A percentile compares a stretch with the other conserved stretches of the same genome.
These are phyloP conservation scores for Pseudorasbora parva DNA, from an alignment of 2,113 vertebrate species.

Conservation along the genomic window DNA sequence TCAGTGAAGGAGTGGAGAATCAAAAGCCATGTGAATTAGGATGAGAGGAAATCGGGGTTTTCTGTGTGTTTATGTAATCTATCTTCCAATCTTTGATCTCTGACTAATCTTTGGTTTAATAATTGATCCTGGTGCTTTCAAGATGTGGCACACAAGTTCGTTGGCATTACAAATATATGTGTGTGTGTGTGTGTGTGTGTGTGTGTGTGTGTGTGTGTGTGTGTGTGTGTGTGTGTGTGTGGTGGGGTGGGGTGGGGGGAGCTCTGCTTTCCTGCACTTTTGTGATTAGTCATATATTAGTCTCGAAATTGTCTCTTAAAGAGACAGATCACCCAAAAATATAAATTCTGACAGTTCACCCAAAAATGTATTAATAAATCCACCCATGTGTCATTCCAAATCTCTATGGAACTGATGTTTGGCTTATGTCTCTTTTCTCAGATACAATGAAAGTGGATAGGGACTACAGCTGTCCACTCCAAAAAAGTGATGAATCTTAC, in stretches of 20 bases:
- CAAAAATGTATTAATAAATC: background rate
- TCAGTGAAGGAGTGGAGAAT: background rate
- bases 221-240: constrained; percentile 10
- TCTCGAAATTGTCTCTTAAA: background rate
- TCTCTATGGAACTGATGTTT: background rate
- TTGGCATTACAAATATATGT: background rate
- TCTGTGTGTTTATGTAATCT: constrained; percentile 19
- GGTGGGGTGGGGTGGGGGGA: too few species aligned
- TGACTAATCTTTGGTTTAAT: constrained; percentile 39
- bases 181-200: too few species aligned
- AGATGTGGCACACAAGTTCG: background rate
- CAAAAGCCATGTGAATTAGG: background rate
- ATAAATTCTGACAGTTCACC: background rate
- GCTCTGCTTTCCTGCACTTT: background rate
- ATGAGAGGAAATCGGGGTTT: constrained; percentile 11
- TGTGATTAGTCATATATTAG: background rate
- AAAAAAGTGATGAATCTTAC: background rate
- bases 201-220: constrained; percentile 12
- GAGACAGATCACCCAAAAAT: background rate
- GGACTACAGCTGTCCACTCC: background rate
- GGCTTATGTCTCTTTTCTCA: background rate
- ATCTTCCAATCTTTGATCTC: constrained; percentile 30
- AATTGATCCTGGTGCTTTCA: constrained; percentile 15
- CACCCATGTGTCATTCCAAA: background rate
- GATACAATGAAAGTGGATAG: background rate